Percentiles rank a stretch among this genome's conserved stretches.
These are phyloP conservation scores for Stegodyphus mimosarum DNA, from an alignment of 1,140 invertebrate species.

Conservation along the genomic window DNA sequence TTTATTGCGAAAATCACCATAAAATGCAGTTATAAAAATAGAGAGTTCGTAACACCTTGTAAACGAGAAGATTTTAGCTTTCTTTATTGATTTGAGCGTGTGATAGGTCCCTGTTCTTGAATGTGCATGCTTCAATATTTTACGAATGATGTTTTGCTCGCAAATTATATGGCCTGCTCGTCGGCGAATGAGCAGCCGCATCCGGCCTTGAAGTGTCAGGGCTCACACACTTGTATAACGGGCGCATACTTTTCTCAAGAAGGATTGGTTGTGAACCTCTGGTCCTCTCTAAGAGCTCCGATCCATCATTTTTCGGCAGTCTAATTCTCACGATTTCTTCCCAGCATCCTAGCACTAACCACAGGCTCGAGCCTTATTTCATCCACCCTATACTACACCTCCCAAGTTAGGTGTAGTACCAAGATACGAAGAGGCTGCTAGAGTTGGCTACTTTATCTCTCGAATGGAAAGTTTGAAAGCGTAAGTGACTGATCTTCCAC, in stretches of 20 bases:
- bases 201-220: conserved; percentile 59
- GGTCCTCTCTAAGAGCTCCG: conserved; percentile 39
- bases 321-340: conserved; percentile 58
- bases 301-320: conserved; percentile 60
- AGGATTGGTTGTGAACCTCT: conserved; percentile 49
- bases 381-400: conserved; percentile 25
- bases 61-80: too few species aligned
- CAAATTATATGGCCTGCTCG: conserved; percentile 33
- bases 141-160: conserved; percentile 28
- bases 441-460: conserved; percentile 51
- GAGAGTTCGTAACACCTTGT: too few species aligned
- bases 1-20: too few species aligned
- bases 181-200: neutral
- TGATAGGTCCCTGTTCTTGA: neutral
- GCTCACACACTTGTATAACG: conserved; percentile 50
- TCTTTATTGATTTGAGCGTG: too few species aligned
- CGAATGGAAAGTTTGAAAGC: neutral
- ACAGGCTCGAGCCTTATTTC: conserved; percentile 41
- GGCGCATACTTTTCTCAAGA: conserved; percentile 53
- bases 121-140: neutral
- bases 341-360: conserved; percentile 32
- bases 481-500: too few species aligned
- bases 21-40: too few species aligned
- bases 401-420: conserved; percentile 5
- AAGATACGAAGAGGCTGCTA: neutral